Percentiles rank a stretch among this genome's conserved stretches.
Evolutionary conservation across 2,797 vertebrate species (phyloP).

Genomic region (Alca torda): DNA sequence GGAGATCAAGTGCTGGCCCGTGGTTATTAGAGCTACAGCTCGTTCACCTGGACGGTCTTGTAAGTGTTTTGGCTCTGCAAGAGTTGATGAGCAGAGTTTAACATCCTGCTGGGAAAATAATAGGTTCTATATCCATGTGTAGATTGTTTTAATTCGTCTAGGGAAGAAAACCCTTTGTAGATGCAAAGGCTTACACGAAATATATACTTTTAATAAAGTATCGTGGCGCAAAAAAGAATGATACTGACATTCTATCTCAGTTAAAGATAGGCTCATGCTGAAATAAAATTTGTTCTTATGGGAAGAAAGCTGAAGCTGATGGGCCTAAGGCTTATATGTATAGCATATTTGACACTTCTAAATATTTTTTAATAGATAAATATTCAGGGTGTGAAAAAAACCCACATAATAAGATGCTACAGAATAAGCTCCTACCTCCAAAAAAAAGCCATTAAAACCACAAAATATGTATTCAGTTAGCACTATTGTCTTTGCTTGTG

Average conservation of each 20-base stretch:
- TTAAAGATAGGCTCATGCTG: neutral
- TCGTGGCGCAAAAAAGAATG: neutral
- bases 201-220: neutral
- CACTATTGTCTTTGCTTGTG: neutral
- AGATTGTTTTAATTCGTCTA: conserved; percentile 9
- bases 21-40: neutral
- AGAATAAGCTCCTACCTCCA: neutral
- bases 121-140: neutral
- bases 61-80: conserved; percentile 7
- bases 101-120: conserved; percentile 55
- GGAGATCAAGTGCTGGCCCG: neutral
- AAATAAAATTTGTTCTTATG: neutral
- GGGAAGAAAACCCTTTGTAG: neutral
- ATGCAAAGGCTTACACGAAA: neutral
- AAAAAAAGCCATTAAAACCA: neutral
- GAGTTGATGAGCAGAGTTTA: conserved; percentile 35
- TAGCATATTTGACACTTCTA: neutral
- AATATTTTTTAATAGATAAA: neutral
- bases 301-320: neutral
- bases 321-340: neutral
- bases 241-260: neutral
- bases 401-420: neutral
- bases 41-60: neutral
- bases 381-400: neutral
- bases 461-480: neutral